Base-by-base conservation (phyloP, 2,113 vertebrate species). In the Microtus montanus region DNA sequence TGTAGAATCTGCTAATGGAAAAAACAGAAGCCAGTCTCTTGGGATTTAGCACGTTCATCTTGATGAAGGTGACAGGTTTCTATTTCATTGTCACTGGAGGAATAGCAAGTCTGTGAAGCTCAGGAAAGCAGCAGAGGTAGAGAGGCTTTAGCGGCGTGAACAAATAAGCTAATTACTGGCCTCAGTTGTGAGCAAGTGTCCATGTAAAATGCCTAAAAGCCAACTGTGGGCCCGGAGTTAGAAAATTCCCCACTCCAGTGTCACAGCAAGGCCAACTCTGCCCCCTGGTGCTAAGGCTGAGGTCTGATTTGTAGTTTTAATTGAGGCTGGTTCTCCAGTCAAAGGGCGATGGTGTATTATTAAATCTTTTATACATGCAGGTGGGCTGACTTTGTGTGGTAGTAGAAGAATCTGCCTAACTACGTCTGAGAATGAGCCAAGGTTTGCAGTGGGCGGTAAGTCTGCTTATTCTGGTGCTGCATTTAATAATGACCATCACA, bases 231-330 rank as follows among this genome's bases (percentile, higher is more conserved):
- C 58, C 64, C 15, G 0, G 24, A 83, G 35, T 85, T 38, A 49
- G 54, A 26, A 71, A 92, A 86, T 66, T 61, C 74, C 84, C 93
- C 47, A 35, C 70, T 54, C 44, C 58, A 1, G 61, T 4, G 54
- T 89, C 84, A 92, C 79, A 33, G 94, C 93, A 91, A 96, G 94
- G 70, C 93, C 88, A 0, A 97, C 87, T 96, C 93, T 97, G 97
- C 96, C 97, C 96, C 95, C 97, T 98, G 94, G 96, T 97, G 97
- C 96, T 92, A 61, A 96, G 95, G 96, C 95, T 91, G 89, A 7
- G 90, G 66, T 78, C 15, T 78, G 92, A 96, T 87, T 44, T 95
- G 89, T 64, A 94, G 90, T 91, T 95, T 95, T 90, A 96, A 92
- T 26, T 73, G 93, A 93, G 63, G 88, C 78, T 49, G 2, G 0